A percentile compares a stretch with the other conserved stretches of the same genome.
phyloP scores from a whole-genome alignment of 2,113 vertebrate genomes.

The Sylvia atricapilla region DNA sequence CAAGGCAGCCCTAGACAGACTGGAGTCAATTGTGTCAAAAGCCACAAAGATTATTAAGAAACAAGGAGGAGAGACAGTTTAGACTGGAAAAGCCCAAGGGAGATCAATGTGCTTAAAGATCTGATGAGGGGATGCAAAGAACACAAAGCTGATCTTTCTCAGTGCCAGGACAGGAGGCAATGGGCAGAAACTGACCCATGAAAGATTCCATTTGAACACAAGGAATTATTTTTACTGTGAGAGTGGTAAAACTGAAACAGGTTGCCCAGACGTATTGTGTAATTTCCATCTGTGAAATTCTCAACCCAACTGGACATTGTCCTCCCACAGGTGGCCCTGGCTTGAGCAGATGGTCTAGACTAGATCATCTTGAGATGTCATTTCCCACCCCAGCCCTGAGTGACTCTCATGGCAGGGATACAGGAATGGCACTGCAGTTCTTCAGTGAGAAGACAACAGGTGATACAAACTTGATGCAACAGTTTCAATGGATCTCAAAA shows the following conservation, averaged over 20 bases:
- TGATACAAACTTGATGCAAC: not conserved
- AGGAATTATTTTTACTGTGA: not conserved
- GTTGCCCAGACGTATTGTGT: not conserved
- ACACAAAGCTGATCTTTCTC: not conserved
- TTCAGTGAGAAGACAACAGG: not conserved
- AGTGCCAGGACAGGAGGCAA: not conserved
- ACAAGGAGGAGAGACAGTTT: not conserved
- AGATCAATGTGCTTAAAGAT: not conserved
- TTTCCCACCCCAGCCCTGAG: not conserved
- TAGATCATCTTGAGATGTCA: not conserved
- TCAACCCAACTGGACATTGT: not conserved
- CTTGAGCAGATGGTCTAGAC: not conserved
- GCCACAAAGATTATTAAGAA: not conserved
- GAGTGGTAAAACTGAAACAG: not conserved
- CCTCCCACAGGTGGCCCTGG: not conserved
- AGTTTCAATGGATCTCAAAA: not conserved
- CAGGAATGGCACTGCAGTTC: not conserved
- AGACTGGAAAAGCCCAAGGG: not conserved
- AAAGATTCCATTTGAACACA: not conserved
- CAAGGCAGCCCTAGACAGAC: not conserved
- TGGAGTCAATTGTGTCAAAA: not conserved
- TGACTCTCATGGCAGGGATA: not conserved
- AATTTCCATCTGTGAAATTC: not conserved
- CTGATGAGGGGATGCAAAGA: not conserved
- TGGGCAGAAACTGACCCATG: not conserved